Percentiles rank a stretch among this genome's conserved stretches.
Conservation (phyloP, 2,113 vertebrate genomes). For the Prunella fulvescens region DNA sequence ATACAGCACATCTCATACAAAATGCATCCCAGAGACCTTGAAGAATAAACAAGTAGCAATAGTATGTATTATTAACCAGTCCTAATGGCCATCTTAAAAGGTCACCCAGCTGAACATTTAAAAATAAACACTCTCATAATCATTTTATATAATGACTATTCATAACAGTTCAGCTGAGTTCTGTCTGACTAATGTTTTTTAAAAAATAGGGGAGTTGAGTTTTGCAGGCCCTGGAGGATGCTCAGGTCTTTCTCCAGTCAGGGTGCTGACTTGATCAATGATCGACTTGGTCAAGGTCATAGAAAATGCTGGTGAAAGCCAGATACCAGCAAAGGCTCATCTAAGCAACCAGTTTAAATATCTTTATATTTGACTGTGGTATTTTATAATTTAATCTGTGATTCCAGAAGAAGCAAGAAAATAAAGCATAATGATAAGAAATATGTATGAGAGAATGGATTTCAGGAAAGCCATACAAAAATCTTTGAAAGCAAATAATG, state of each 20-base stretch:
- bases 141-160: neutral
- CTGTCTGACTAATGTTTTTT: rapidly evolving
- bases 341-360: neutral
- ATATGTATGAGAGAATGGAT: neutral
- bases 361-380: neutral
- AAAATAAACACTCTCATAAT: neutral
- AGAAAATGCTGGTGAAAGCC: neutral
- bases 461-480: neutral
- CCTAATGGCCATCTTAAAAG: neutral
- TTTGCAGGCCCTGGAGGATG: neutral
- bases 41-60: neutral
- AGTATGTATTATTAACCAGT: neutral
- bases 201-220: neutral
- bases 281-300: neutral
- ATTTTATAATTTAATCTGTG: neutral
- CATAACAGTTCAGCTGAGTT: neutral
- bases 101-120: neutral
- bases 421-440: neutral
- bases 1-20: conserved; percentile 87
- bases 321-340: neutral
- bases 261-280: neutral
- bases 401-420: neutral
- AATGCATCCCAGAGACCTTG: conserved; percentile 86
- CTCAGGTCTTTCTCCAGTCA: neutral
- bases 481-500: neutral